Base-by-base conservation (phyloP, 35 echinoderm and acorn worm species). In the Ptychodera flava region DNA sequence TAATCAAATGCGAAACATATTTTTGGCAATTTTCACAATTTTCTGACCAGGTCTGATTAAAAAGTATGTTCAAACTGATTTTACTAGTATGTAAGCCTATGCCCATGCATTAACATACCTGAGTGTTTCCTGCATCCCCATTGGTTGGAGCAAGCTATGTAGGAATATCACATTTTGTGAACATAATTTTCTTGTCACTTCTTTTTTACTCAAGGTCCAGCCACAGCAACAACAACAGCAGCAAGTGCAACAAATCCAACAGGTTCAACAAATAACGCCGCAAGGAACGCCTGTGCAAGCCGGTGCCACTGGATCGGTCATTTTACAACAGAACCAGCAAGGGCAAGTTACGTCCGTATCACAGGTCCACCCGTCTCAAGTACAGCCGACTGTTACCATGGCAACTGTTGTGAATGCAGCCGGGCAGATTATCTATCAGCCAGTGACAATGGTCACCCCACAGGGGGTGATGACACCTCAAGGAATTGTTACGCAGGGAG, bases 401-500 rank as follows among this genome's bases (percentile, higher is more conserved):
- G 91, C 91, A 30, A 90, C 92, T 22, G 86, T 99, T 31, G 82
- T 99, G 82, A 99, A 99, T 84, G 87, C 90, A 85, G 93, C 93
- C 28, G 96, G 96, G 14, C 96, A 99, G 85, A 92, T 99, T 16
- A 93, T 99, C 36, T 99, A 99, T 83, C 83, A 92, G 10, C 96
- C 96, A 16, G 96, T 64, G 45, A 64, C 45, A 64, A 64, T 64
- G 45, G 45, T 99, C 31, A 89, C 92, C 83, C 96, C 96, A 85
- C 96, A 93, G 77, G 95, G 95, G 37, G 95, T 97, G 31, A 87
- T 97, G 29, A 92, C 95, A 88, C 92, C 93, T 82, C 93, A 94
- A 85, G 96, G 96, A 83, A 84, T 99, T 33, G 90, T 99, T 16
- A 89, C 96, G 36, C 96, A 94, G 37, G 45, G 45, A 64, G 88